Evolutionary conservation across 2,888 invertebrate genomes (phyloP).

Genomic region (Caenorhabditis japonica): DNA sequence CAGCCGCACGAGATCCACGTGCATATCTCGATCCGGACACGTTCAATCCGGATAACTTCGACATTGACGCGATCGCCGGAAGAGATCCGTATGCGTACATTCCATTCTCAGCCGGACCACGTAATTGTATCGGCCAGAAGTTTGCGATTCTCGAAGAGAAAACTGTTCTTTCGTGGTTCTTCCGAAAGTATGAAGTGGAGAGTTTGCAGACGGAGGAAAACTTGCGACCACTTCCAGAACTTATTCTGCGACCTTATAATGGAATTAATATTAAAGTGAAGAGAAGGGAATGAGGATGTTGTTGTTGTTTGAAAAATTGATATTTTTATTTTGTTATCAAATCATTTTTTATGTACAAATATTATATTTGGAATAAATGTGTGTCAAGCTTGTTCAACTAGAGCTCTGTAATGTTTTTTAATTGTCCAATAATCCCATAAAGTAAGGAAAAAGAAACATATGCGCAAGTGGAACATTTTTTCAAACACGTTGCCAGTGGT

Average conservation of each 20-base stretch:
- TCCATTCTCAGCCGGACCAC: slow-evolving; percentile 74
- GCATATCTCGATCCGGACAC: slow-evolving; percentile 75
- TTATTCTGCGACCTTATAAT: slow-evolving; percentile 43
- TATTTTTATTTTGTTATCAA: neutral
- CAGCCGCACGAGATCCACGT: slow-evolving; percentile 77
- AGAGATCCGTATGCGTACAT: slow-evolving; percentile 71
- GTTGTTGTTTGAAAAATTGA: slow-evolving; percentile 12
- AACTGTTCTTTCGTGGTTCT: slow-evolving; percentile 67
- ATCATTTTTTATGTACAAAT: neutral
- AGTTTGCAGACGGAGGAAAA: slow-evolving; percentile 36
- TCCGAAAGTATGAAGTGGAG: slow-evolving; percentile 43
- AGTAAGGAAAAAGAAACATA: too few species aligned
- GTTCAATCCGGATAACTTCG: slow-evolving; percentile 79
- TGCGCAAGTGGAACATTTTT: too few species aligned
- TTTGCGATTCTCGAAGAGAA: slow-evolving; percentile 79
- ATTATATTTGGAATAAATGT: too few species aligned
- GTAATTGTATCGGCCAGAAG: slow-evolving; percentile 77
- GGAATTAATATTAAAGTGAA: slow-evolving; percentile 44
- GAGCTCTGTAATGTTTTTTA: too few species aligned
- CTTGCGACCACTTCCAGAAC: slow-evolving; percentile 41
- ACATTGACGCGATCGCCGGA: slow-evolving; percentile 74
- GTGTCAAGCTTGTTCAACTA: too few species aligned
- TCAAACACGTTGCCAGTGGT: too few species aligned
- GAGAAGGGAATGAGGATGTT: slow-evolving; percentile 21
- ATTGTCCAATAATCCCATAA: too few species aligned